Conservation (phyloP, 2,113 vertebrate genomes). For the Recurvirostra avosetta region DNA sequence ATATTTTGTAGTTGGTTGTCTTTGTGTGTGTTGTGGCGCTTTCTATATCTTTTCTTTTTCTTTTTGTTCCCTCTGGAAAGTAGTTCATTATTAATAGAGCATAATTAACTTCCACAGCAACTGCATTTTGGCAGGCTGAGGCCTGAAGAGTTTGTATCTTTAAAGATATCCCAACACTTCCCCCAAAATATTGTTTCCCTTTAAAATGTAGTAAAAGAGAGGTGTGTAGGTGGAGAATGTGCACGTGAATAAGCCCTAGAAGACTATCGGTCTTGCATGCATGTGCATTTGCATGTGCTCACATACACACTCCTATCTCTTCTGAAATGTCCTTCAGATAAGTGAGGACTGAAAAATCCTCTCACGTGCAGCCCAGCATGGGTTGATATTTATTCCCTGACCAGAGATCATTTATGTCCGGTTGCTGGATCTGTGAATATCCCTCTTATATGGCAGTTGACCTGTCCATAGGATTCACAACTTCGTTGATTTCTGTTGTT, state of each 20-base stretch:
- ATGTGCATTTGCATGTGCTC: not conserved
- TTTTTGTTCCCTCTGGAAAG: not conserved
- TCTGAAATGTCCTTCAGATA: not conserved
- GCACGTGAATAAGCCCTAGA: not conserved
- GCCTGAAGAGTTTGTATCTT: not conserved
- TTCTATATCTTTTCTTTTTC: not conserved
- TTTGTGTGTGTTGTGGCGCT: not conserved
- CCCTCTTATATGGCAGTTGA: not conserved
- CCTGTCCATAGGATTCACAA: not conserved
- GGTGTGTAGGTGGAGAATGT: not conserved
- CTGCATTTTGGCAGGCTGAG: not conserved
- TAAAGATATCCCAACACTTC: not conserved
- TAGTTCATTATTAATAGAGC: not conserved
- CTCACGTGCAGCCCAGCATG: not conserved
- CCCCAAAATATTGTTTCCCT: not conserved
- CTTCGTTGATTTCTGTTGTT: not conserved
- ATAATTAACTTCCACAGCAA: not conserved
- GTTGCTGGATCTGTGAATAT: not conserved
- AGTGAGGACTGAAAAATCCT: not conserved
- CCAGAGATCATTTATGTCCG: not conserved
- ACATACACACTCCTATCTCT: not conserved
- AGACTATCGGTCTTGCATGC: not conserved
- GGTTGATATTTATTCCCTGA: not conserved
- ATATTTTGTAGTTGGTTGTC: not conserved
- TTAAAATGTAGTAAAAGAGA: not conserved